phyloP scores from a whole-genome alignment of 2,113 vertebrate species.

The Ia io region DNA sequence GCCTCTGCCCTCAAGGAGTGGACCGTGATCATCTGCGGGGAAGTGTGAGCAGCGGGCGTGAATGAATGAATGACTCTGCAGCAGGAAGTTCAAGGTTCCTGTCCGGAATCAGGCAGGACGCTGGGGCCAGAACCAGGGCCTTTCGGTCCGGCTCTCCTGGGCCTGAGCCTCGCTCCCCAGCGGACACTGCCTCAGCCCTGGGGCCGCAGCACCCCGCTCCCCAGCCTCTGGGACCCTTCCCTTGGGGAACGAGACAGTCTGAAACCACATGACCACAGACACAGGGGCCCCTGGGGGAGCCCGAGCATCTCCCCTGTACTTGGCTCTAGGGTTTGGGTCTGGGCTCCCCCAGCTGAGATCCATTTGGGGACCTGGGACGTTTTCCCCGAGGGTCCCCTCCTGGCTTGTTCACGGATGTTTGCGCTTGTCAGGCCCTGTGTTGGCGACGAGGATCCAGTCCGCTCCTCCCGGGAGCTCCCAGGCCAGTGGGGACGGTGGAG shows the following conservation, averaged over 20 bases:
- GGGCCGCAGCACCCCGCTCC: neutral
- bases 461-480: neutral
- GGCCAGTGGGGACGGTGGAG: neutral
- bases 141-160: neutral
- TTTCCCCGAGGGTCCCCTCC: neutral
- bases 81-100: neutral
- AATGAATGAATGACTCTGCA: too few species aligned
- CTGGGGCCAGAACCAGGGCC: neutral
- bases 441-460: neutral
- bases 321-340: neutral
- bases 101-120: too few species aligned
- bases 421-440: neutral
- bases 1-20: neutral
- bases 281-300: neutral
- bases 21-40: neutral
- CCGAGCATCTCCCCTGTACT: neutral
- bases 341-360: neutral
- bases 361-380: neutral
- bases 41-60: accelerated
- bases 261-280: neutral
- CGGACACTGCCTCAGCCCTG: neutral
- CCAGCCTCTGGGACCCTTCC: neutral
- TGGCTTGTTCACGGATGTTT: neutral
- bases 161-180: neutral
- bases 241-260: neutral